Evolutionary conservation across 2,888 invertebrate genomes (phyloP).

Genomic region (Patella pellucida): DNA sequence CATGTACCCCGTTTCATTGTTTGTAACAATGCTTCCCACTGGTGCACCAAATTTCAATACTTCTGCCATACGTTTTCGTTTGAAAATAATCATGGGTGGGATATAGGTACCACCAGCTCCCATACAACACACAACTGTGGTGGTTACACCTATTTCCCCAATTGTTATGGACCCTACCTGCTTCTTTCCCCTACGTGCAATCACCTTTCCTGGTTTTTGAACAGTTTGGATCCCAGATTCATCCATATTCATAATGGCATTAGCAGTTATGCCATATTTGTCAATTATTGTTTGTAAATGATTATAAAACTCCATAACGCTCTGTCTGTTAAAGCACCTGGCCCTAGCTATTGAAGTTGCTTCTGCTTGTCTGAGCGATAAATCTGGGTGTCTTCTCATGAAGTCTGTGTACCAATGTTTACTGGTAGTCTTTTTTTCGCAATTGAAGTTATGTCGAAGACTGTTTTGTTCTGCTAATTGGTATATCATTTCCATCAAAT

Average conservation of each 20-base stretch:
- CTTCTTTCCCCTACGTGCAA: background rate
- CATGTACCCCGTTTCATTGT: background rate
- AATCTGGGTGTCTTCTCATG: too few relatives aligned
- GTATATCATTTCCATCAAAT: conserved; percentile 14
- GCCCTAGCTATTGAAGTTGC: conserved; percentile 15
- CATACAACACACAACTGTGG: background rate
- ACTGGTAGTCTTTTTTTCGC: background rate
- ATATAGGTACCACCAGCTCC: background rate
- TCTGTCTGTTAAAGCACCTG: conserved; percentile 18
- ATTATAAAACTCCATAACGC: conserved; percentile 11
- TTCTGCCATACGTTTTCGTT: background rate
- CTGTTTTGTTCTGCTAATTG: conserved; percentile 13
- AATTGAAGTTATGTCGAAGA: too few relatives aligned
- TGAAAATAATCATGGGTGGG: background rate
- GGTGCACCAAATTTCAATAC: background rate
- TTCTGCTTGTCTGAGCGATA: too few relatives aligned
- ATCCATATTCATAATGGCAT: conserved; percentile 4
- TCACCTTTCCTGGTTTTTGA: conserved; percentile 10
- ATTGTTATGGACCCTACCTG: conserved; percentile 12
- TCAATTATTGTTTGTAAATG: conserved; percentile 5
- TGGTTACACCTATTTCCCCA: background rate
- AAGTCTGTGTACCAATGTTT: too few relatives aligned
- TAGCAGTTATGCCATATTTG: background rate
- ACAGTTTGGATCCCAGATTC: conserved; percentile 15
- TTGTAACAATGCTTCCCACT: background rate